A percentile compares a stretch with the other conserved stretches of the same genome.
Conservation (phyloP, 2,797 vertebrate species). For the Spinus pinus region DNA sequence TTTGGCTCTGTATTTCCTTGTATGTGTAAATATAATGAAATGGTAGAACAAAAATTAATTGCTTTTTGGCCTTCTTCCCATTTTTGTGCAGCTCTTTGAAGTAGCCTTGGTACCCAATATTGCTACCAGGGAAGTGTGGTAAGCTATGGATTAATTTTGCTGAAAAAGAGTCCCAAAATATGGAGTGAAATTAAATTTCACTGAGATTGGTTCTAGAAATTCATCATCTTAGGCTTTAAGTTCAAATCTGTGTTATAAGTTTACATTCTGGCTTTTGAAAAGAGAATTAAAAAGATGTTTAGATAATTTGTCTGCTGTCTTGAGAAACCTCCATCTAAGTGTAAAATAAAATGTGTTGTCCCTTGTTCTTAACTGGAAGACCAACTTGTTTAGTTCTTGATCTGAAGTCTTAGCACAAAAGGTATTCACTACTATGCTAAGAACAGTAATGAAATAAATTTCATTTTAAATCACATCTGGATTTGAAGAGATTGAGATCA, state of each 20-base stretch:
- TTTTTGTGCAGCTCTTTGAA: neutral
- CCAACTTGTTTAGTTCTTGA: neutral
- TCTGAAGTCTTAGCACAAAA: neutral
- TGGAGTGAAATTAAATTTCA: neutral
- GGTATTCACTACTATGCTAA: neutral
- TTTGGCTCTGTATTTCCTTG: neutral
- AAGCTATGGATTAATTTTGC: neutral
- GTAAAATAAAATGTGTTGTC: neutral
- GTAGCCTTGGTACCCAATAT: neutral
- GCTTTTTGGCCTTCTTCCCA: neutral
- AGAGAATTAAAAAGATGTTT: neutral
- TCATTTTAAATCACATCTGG: neutral
- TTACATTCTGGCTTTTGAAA: neutral
- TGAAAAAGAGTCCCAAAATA: neutral
- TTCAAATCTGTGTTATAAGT: neutral
- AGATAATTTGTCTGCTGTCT: neutral
- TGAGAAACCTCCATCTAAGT: neutral
- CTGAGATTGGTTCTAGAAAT: neutral
- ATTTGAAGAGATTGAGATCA: neutral
- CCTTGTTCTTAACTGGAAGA: neutral
- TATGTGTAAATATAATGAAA: conserved; percentile 20
- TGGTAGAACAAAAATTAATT: neutral
- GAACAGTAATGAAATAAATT: neutral
- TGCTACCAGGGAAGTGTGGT: neutral
- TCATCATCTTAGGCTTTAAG: neutral